phyloP scores from a whole-genome alignment of 1,140 invertebrate genomes.

The Zophobas atratus region DNA sequence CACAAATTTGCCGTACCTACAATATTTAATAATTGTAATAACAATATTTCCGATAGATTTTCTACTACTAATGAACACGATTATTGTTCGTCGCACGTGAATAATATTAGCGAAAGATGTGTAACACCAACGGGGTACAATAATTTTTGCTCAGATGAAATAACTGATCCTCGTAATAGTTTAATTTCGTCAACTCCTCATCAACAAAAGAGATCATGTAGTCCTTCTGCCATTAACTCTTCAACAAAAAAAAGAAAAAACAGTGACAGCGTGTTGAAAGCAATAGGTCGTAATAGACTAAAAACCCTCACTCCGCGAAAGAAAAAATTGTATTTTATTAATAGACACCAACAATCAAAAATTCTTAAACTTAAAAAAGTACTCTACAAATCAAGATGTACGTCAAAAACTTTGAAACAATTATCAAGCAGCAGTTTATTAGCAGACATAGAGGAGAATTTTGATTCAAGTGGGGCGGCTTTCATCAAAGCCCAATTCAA shows the following conservation, averaged over 20 bases:
- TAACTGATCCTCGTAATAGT: too few relatives aligned
- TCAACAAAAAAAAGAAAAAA: neutral
- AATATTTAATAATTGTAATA: neutral
- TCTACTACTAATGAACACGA: neutral
- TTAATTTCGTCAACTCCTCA: too few relatives aligned
- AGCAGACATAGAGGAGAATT: conserved; percentile 12
- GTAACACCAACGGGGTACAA: too few relatives aligned
- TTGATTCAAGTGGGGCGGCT: neutral
- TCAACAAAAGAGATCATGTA: too few relatives aligned
- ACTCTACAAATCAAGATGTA: neutral
- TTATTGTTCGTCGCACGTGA: too few relatives aligned
- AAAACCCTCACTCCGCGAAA: conserved; percentile 5
- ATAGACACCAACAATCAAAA: neutral
- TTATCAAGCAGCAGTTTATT: neutral
- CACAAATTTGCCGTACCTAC: neutral
- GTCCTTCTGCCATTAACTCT: too few relatives aligned
- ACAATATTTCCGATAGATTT: neutral
- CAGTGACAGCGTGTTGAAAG: neutral
- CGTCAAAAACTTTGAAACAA: neutral
- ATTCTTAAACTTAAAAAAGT: conserved; percentile 11
- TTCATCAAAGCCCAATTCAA: conserved; percentile 15
- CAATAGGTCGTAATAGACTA: neutral
- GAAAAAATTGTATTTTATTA: conserved; percentile 7
- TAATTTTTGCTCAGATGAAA: too few relatives aligned
- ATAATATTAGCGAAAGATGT: too few relatives aligned